Evolutionary conservation across 2,113 vertebrate species (phyloP).

Genomic region (Scortum barcoo): DNA sequence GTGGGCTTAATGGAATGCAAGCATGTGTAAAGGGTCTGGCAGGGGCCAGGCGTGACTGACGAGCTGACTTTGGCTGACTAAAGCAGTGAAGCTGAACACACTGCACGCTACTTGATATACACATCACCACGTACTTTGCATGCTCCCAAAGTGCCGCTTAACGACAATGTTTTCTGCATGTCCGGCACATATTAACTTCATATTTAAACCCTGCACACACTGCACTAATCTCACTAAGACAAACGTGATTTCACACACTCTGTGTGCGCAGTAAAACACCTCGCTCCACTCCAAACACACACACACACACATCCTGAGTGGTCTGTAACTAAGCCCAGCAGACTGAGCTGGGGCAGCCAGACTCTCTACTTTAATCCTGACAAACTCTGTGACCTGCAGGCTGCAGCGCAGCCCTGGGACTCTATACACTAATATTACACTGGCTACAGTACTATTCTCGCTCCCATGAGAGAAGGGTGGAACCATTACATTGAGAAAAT

Average conservation of each 20-base stretch:
- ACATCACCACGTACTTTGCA: constrained; percentile 35
- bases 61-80: constrained; percentile 56
- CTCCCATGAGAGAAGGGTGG: constrained; percentile 36
- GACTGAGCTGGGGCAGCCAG: constrained; percentile 63
- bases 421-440: constrained; percentile 39
- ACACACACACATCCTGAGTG: constrained; percentile 54
- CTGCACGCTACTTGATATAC: constrained; percentile 46
- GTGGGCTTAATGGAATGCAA: constrained; percentile 57
- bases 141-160: constrained; percentile 53
- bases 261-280: constrained; percentile 54
- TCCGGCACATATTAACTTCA: constrained; percentile 42
- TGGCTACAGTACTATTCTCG: constrained; percentile 36
- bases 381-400: constrained; percentile 76
- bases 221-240: constrained; percentile 51
- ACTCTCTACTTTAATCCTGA: constrained; percentile 70
- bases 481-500: constrained; percentile 32
- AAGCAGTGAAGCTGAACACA: constrained; percentile 58
- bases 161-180: constrained; percentile 38
- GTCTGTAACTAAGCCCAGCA: constrained; percentile 67
- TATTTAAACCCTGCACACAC: constrained; percentile 43
- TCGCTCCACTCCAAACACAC: constrained; percentile 17
- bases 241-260: constrained; percentile 64
- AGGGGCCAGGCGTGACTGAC: constrained; percentile 66
- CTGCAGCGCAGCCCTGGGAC: constrained; percentile 35
- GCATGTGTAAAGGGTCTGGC: constrained; percentile 61